These are phyloP conservation scores for Synergus itoensis DNA, from an alignment of 2,888 invertebrate species.

Conservation along the genomic window DNA sequence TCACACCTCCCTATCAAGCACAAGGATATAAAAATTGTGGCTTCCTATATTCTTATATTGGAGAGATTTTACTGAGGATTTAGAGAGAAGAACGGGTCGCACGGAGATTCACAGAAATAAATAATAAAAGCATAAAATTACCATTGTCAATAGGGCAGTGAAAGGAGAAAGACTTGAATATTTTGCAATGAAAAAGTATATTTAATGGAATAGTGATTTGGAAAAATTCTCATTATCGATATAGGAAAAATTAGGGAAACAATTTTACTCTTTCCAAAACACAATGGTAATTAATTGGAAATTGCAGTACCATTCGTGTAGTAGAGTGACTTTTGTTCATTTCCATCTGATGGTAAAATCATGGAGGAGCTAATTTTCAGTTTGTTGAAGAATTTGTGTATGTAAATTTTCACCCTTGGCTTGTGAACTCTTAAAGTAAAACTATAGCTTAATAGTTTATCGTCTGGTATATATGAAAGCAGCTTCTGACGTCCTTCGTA, in stretches of 20 bases:
- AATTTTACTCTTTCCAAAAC: too few species aligned
- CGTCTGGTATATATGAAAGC: neutral
- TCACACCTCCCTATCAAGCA: slow-evolving; percentile 11
- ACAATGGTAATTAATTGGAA: neutral
- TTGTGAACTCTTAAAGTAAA: slow-evolving; percentile 6
- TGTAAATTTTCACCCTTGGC: neutral
- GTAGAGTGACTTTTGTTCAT: too few species aligned
- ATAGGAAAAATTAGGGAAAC: too few species aligned
- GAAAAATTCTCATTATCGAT: too few species aligned
- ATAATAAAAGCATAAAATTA: too few species aligned
- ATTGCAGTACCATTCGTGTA: too few species aligned
- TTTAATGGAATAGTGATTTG: too few species aligned
- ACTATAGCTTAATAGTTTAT: neutral
- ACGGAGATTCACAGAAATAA: too few species aligned
- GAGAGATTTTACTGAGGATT: neutral
- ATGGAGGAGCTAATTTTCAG: neutral
- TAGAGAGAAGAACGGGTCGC: neutral
- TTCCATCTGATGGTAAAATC: too few species aligned
- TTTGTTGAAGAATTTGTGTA: neutral
- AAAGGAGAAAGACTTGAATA: neutral
- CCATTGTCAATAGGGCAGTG: neutral
- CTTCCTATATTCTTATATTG: neutral
- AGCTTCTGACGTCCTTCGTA: neutral
- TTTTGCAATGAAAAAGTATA: too few species aligned
- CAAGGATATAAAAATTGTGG: neutral